A percentile compares a stretch with the other conserved stretches of the same genome.
Evolutionary conservation across 2,797 vertebrate species (phyloP).

Genomic region (Huso huso): DNA sequence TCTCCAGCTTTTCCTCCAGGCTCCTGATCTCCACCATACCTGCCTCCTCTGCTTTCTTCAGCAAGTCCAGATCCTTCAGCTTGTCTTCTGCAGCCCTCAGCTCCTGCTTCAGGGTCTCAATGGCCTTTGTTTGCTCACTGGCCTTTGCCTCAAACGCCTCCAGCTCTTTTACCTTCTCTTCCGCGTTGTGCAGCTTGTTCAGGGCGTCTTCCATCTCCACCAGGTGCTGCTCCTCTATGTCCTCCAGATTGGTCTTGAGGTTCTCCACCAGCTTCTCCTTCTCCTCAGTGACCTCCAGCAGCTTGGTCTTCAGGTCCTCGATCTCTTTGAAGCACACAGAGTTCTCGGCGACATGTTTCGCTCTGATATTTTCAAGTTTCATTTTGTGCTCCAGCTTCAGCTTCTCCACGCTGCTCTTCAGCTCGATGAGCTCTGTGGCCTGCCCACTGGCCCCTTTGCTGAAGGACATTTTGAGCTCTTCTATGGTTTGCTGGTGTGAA

Average conservation of each 20-base stretch:
- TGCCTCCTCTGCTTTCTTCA: constrained; percentile 70
- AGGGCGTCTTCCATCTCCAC: constrained; percentile 93
- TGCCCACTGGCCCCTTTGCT: constrained; percentile 68
- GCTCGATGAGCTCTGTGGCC: constrained; percentile 65
- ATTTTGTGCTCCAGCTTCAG: constrained; percentile 64
- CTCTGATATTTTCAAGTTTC: constrained; percentile 55
- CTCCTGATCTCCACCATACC: constrained; percentile 70
- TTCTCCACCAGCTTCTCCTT: constrained; percentile 75
- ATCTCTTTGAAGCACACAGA: constrained; percentile 50
- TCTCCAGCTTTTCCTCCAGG: constrained; percentile 67
- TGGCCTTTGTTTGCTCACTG: constrained; percentile 56
- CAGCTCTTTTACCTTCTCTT: constrained; percentile 82
- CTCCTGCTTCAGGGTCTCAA: constrained; percentile 60
- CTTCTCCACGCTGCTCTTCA: constrained; percentile 74
- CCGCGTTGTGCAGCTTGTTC: constrained; percentile 80
- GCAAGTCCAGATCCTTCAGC: constrained; percentile 59
- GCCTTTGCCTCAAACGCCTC: constrained; percentile 62
- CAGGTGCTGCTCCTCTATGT: constrained; percentile 83
- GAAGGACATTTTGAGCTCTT: constrained; percentile 76
- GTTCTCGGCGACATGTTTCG: constrained; percentile 55
- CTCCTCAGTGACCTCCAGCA: constrained; percentile 62
- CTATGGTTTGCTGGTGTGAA: constrained; percentile 82
- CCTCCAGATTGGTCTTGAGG: constrained; percentile 70
- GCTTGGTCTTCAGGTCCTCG: constrained; percentile 54
- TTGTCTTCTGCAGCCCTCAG: constrained; percentile 69